Evolutionary conservation across 2,888 invertebrate species (phyloP), one percentile per base, ranked within the genome.

Genomic region (Crocallis elinguaria): DNA sequence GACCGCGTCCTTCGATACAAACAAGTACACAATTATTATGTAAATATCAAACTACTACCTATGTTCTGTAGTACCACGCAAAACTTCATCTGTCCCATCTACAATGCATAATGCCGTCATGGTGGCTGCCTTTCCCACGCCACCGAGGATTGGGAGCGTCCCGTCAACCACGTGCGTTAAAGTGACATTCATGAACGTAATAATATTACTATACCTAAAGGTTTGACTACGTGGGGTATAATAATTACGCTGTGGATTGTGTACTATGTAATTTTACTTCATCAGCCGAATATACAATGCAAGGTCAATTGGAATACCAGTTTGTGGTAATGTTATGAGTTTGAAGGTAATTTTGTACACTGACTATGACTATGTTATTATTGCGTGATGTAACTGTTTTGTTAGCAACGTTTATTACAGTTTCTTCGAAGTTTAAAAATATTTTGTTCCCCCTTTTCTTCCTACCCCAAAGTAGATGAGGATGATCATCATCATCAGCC

Each of bases 91-190:
- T 38, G 32, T 38, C 42, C 42, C 29, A 54, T 50, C 8, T 33
- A 57, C 51, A 53, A 53, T 49, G 48, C 38, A 54, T 16, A 56
- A 43, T 48, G 21, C 45, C 38, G 60, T 57, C 53, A 60, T 38
- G 57, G 53, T 14, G 11, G 39, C 12, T 51, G 53, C 42, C 30
- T 53, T 62, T 62, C 62, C 62, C 60, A 62, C 62, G 62, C 44
- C 13, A 29, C 6, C 43, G 6, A 16, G 46, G 37, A 46, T 12
- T 33, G 53, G 60, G 57, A 39, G 55, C 42, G 52, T 35, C 55
- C 32, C 29, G 14, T 25, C 51, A 46, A 54, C 42, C 49, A 55
- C 19, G 9, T 45, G 45, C 14, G 25, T 0, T 11, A 42, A 42
- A 36, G 12, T 35, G 41, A 53, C 52, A 46, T 14, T 42, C 45